Evolutionary conservation across 2,113 vertebrate genomes (phyloP), one percentile per base, ranked within the genome.

Genomic region (Pachycephala philippinensis): DNA sequence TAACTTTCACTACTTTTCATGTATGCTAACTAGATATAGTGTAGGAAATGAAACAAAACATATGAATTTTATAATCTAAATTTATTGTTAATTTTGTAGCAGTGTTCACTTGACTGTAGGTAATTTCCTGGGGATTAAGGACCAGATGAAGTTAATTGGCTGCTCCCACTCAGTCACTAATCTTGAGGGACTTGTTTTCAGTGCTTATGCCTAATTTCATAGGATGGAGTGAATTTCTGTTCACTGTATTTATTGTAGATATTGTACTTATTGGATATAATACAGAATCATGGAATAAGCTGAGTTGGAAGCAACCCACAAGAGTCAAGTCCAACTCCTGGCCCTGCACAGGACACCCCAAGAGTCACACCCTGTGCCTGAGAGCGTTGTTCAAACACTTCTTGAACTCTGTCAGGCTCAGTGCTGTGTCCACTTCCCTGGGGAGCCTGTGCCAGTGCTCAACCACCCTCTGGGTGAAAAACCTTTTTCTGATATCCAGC

Each of bases 351-450:
- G 42, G 15, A 40, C 19, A 30, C 10, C 5, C 24, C 24, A n/a
- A 28, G 19, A 49, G 15, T 35, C 4, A 65, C 71, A 50, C 6
- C 21, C 1, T 59, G 44, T 57, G 35, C 7, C 52, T 57, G 52
- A 57, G 42, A 24, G 42, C 35, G 5, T 14, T 66, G 44, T 0
- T 31, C 35, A 31, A 50, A 66, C 0, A 0, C n/a, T 33, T 20
- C 18, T 27, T 39, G 59, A 39, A 3, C 28, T 84, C n/a, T 42
- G 44, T 42, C 20, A 50, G 2, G 3, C 7, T 44, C 26, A 5
- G 20, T 42, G 35, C 52, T 75, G 42, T 65, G 8, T 4, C 35
- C 35, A 31, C 31, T 61, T 6, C 33, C 17, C 5, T 30, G 31
- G 16, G 15, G 24, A 42, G 35, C 35, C n/a, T 26, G 24, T 66